Evolutionary conservation across 2,888 invertebrate genomes (phyloP), one percentile per base, ranked within the genome.

Genomic region (Drosophila stalkeri): DNA sequence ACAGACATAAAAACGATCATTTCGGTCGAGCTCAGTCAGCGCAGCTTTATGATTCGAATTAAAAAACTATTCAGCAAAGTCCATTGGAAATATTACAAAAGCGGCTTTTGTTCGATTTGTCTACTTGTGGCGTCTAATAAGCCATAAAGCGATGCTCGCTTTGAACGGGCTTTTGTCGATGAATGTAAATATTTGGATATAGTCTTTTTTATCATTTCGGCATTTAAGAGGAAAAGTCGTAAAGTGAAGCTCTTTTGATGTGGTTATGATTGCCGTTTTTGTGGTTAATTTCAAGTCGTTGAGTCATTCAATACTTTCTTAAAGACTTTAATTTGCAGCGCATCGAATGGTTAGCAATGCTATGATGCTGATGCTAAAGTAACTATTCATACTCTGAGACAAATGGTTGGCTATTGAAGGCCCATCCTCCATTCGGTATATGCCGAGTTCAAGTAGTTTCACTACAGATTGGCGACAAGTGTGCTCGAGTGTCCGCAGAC

Each of bases 171-270:
- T 72, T 65, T 81, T 81, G 72, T 81, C 65, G 66, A 49, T 43
- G 54, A 69, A 77, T 67, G 80, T 89, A 87, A 84, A 85, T 85
- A 87, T 85, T 85, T 87, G 64, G 82, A 75, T 64, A 54, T 68
- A 37, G 54, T 35, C 49, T 52, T 66, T 67, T 64, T 60, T 63
- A 61, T 37, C 33, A 44, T 51, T 70, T 47, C 16, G 64, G 37
- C 61, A 62, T 47, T 65, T 76, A 65, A 67, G 61, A 49, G 66
- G 56, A 73, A 77, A 66, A 79, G 82, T 73, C 89, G 74, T 89
- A 84, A 84, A 89, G 57, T 61, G 64, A 68, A 72, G 51, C 69
- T 46, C 67, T 83, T 87, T 74, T 75, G 71, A 86, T 88, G 78
- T 84, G 86, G 81, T 73, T 67, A 63, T 69, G 51, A 80, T 80